A percentile compares a stretch with the other conserved stretches of the same genome.
These are phyloP conservation scores for Python bivittatus DNA, from an alignment of 2,113 vertebrate species.

Conservation along the genomic window DNA sequence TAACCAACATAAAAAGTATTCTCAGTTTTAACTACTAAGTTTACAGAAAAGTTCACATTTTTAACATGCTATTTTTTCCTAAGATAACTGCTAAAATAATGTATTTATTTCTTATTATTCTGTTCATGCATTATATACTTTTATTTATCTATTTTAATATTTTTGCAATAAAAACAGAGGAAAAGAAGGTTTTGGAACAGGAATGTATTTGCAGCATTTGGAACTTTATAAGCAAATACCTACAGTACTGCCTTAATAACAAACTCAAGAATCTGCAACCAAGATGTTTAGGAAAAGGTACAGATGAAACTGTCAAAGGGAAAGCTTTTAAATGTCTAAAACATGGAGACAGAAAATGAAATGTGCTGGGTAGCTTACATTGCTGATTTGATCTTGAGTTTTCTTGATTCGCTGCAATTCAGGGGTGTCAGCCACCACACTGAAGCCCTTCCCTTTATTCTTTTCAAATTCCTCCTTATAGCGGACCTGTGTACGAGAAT, in stretches of 20 bases:
- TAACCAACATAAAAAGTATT: background rate
- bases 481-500: constrained; percentile 77
- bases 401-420: constrained; percentile 96
- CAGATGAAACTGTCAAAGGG: background rate
- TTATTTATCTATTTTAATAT: background rate
- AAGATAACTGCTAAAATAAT: background rate
- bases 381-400: constrained; percentile 96
- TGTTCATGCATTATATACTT: background rate
- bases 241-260: background rate
- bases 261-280: background rate
- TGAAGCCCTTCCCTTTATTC: constrained; percentile 95
- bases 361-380: constrained; percentile 78
- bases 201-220: background rate
- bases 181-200: background rate
- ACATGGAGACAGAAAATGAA: accelerated
- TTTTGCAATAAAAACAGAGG: background rate
- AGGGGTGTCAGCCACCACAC: constrained; percentile 90
- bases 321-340: background rate
- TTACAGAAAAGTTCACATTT: background rate
- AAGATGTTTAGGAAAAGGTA: background rate
- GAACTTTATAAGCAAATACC: background rate
- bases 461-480: constrained; percentile 99
- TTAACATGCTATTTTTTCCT: background rate
- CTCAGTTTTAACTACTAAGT: background rate
- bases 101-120: background rate